phyloP scores from a whole-genome alignment of 2,113 vertebrate genomes.

The Nanorana parkeri region DNA sequence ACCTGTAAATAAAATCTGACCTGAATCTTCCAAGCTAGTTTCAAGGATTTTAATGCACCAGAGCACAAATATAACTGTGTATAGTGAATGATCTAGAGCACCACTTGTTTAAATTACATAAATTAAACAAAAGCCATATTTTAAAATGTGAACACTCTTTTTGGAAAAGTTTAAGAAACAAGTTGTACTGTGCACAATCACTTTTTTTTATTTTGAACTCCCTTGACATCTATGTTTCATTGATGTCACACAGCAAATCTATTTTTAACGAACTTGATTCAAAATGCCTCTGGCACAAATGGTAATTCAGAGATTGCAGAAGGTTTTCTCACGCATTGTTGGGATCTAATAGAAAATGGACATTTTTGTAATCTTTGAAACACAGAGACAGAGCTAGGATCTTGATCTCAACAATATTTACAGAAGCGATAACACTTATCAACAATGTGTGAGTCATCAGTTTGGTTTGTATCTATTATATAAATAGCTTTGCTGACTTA shows the following conservation, averaged over 20 bases:
- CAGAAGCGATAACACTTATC: not conserved
- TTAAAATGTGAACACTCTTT: not conserved
- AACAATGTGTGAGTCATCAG: not conserved
- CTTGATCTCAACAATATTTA: not conserved
- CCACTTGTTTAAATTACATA: not conserved
- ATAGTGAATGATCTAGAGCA: too few relatives aligned
- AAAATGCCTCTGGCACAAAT: conserved; percentile 47
- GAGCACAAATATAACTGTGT: too few relatives aligned
- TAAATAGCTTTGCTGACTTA: not conserved
- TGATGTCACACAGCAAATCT: conserved; percentile 39
- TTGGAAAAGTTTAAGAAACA: conserved; percentile 19
- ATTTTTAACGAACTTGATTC: conserved; percentile 51
- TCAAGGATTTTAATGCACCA: too few relatives aligned
- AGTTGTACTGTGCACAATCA: not conserved
- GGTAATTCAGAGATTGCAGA: conserved; percentile 49
- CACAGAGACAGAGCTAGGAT: not conserved
- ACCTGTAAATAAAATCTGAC: too few relatives aligned
- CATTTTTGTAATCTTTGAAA: conserved; percentile 33
- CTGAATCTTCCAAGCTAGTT: too few relatives aligned
- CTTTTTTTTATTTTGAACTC: conserved; percentile 2
- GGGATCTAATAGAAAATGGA: conserved; percentile 33
- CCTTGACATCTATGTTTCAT: conserved; percentile 38
- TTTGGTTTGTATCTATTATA: not conserved
- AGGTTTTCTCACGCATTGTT: conserved; percentile 53
- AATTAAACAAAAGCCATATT: not conserved